Percentiles rank a stretch among this genome's conserved stretches.
These are phyloP conservation scores for Didymodactylos carnosus DNA, from an alignment of 2,888 invertebrate genomes.

Conservation along the genomic window DNA sequence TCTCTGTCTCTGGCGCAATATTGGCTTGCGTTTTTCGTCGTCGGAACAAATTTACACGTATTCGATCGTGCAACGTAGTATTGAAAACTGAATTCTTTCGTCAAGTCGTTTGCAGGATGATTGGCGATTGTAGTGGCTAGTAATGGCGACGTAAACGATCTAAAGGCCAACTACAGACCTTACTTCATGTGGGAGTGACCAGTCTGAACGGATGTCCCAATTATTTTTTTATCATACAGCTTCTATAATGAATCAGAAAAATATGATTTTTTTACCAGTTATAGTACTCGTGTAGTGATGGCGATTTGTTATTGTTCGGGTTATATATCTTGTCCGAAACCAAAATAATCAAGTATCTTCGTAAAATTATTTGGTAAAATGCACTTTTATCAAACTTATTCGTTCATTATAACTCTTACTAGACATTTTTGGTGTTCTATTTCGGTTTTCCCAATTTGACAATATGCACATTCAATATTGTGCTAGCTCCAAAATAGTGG, in stretches of 20 bases:
- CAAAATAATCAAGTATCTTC: background rate
- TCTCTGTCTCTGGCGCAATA: too few relatives aligned
- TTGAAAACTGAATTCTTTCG: too few relatives aligned
- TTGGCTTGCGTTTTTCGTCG: too few relatives aligned
- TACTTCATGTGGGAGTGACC: background rate
- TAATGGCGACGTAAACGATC: too few relatives aligned
- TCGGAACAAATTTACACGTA: too few relatives aligned
- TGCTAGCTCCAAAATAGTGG: background rate
- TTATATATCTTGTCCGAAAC: too few relatives aligned
- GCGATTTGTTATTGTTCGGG: background rate
- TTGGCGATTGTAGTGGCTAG: too few relatives aligned
- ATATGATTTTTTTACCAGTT: background rate
- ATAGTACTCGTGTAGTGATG: background rate
- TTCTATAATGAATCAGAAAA: background rate
- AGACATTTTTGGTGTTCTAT: too few relatives aligned
- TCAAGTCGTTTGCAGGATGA: too few relatives aligned
- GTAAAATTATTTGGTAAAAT: background rate
- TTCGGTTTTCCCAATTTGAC: background rate
- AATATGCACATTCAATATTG: background rate
- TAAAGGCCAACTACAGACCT: too few relatives aligned
- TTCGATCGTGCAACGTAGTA: too few relatives aligned
- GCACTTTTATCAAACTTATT: background rate
- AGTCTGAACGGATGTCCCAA: background rate
- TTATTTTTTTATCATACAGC: background rate
- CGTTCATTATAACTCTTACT: too few relatives aligned